Base-by-base conservation (phyloP, 2,113 vertebrate genomes). In the Pipra filicauda region DNA sequence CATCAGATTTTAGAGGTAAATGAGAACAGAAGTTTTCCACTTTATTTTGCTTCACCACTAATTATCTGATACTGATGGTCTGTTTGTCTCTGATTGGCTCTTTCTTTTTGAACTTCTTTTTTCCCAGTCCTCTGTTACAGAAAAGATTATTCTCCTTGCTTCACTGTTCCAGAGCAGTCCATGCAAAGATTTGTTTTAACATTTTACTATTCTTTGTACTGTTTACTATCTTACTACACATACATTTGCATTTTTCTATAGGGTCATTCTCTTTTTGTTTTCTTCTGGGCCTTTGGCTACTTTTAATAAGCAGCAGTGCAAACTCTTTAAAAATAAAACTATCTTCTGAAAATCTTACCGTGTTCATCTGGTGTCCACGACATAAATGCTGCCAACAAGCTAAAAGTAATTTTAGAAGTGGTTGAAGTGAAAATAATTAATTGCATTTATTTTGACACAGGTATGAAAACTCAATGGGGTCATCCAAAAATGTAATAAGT, bases 391-490 rank as follows among this genome's bases (percentile, higher is more conserved):
- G 18, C 41, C 61, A 67, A 46, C 46, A 78, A 58, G 46, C 78
- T 94, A 14, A 82, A 91, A 85, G 41, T 43, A 18, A 37, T 94
- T 97, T 91, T 85, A 61, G 49, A 82, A 79, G 15, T 71, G 46
- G 41, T 88, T 92, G 93, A 30, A 95, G 35, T 81, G 55, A 73
- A 74, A 58, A 88, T 55, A 33, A 61, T 55, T 90, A 84, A 88
- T 61, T 39, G 16, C 35, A 15, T 92, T 65, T 96, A 31, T 97
- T 97, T 95, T 96, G 79, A 66, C 80, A n/a, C 91, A 98, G 98
- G 97, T 97, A 90, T 96, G 95, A 96, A 77, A 78, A 95, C 70
- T 93, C 90, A 91, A 97, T 98, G 98, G 97, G 93, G 92, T 98
- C 97, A 0, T 96, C 96, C 82, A 97, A 97, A 96, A 97, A 94